Percentiles rank a stretch among this genome's conserved stretches.
Evolutionary conservation across 2,797 vertebrate species (phyloP).

Genomic region (Acanthurus lineatus): DNA sequence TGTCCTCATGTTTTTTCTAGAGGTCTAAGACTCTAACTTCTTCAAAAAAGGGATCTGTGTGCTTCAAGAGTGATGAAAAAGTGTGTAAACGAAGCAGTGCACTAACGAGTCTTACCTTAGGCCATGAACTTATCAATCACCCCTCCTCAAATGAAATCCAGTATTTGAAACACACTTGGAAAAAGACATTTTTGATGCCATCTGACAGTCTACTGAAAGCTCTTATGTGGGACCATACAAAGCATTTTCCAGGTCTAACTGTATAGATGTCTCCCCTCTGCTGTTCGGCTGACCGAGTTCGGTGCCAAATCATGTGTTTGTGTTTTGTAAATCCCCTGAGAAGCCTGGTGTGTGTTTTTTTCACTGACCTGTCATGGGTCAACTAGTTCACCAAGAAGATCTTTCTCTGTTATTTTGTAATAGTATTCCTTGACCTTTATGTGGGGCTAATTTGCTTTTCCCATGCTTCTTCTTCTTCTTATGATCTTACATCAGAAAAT

Average conservation of each 20-base stretch:
- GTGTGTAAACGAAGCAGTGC: no score
- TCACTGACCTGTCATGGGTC: constrained; percentile 53
- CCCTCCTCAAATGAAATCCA: background rate
- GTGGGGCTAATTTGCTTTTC: constrained; percentile 50
- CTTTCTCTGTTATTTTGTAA: constrained; percentile 31
- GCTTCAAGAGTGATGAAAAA: no score
- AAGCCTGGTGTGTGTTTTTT: constrained; percentile 42
- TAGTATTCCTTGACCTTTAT: constrained; percentile 52
- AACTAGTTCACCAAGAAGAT: constrained; percentile 53
- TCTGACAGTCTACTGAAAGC: constrained; percentile 13
- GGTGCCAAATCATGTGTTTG: constrained; percentile 67
- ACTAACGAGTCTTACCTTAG: no score
- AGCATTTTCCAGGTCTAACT: constrained; percentile 19
- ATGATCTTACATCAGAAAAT: constrained; percentile 42
- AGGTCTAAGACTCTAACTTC: no score
- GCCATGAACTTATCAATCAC: no score
- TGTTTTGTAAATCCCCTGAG: constrained; percentile 64
- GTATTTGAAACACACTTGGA: background rate
- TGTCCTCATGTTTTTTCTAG: no score
- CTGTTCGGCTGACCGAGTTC: constrained; percentile 35
- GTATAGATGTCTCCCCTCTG: constrained; percentile 29
- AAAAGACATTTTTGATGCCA: constrained; percentile 12
- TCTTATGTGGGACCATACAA: constrained; percentile 3
- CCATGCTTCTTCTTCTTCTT: constrained; percentile 58
- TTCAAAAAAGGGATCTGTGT: no score